These are phyloP conservation scores for Melinopterus prodromus DNA, from an alignment of 2,888 invertebrate species.

Conservation along the genomic window DNA sequence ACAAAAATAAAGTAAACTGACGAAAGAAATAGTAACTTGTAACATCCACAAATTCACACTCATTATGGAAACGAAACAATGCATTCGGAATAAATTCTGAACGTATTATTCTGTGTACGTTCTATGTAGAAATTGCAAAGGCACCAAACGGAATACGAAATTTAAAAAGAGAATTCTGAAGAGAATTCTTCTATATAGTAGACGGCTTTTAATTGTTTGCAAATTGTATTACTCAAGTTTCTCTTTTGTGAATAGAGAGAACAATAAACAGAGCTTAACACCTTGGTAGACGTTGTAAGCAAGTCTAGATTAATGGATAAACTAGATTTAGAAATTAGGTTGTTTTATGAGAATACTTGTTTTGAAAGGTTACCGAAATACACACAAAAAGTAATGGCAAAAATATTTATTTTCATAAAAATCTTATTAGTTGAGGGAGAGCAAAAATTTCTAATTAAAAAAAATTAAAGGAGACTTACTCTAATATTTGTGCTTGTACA, in stretches of 20 bases:
- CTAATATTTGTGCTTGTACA: slow-evolving; percentile 45
- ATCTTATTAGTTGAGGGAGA: background rate
- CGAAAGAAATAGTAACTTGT: too few species aligned
- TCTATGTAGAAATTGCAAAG: background rate
- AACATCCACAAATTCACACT: too few species aligned
- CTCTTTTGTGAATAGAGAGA: background rate
- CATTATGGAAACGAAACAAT: background rate
- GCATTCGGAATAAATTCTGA: background rate
- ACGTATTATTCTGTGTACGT: background rate
- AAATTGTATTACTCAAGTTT: background rate
- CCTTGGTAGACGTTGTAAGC: background rate
- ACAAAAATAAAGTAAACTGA: too few species aligned
- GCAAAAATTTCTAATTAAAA: background rate
- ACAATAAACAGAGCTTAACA: background rate
- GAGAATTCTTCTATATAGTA: background rate
- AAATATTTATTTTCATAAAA: too few species aligned
- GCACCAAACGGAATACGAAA: background rate
- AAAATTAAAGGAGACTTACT: slow-evolving; percentile 40
- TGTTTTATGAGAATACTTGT: background rate
- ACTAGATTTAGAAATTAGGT: background rate
- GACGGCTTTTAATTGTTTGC: background rate
- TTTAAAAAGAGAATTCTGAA: background rate
- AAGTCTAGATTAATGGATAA: background rate
- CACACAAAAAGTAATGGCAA: too few species aligned
- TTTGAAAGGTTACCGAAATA: background rate